Evolutionary conservation across 2,113 vertebrate genomes (phyloP).

Genomic region (Hemicordylus capensis): DNA sequence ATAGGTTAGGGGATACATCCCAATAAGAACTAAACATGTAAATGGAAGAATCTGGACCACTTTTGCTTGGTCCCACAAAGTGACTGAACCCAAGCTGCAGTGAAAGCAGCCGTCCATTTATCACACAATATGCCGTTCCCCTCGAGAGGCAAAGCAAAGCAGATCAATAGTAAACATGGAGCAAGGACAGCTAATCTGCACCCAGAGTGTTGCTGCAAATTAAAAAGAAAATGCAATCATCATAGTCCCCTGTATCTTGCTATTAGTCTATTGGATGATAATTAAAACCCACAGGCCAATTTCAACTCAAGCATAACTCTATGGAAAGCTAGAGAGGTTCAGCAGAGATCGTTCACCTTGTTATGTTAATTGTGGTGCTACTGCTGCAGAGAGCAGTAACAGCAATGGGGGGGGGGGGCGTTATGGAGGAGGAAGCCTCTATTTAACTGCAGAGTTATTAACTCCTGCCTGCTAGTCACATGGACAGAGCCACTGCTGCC

Average conservation of each 20-base stretch:
- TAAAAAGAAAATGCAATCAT: constrained; percentile 70
- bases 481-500: fast-evolving
- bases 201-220: constrained; percentile 65
- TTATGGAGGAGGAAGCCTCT: background rate
- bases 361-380: background rate
- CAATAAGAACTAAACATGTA: background rate
- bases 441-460: constrained; percentile 4
- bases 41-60: background rate
- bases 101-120: constrained; percentile 16
- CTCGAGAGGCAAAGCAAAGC: constrained; percentile 48
- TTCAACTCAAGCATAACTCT: constrained; percentile 14
- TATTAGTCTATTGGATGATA: constrained; percentile 57
- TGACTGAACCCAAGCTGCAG: constrained; percentile 7
- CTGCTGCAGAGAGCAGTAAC: constrained; percentile 19
- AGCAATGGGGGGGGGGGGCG: constrained; percentile 1
- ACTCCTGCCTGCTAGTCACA: background rate
- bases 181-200: constrained; percentile 64
- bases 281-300: constrained; percentile 66
- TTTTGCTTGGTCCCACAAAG: background rate
- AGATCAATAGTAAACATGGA: constrained; percentile 49
- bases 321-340: constrained; percentile 16
- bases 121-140: background rate
- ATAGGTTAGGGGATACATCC: background rate
- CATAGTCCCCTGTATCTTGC: constrained; percentile 51
- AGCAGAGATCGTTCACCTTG: constrained; percentile 38